Conservation (phyloP, 92 coral and sea anemone species). For the Palythoa heliodiscus region DNA sequence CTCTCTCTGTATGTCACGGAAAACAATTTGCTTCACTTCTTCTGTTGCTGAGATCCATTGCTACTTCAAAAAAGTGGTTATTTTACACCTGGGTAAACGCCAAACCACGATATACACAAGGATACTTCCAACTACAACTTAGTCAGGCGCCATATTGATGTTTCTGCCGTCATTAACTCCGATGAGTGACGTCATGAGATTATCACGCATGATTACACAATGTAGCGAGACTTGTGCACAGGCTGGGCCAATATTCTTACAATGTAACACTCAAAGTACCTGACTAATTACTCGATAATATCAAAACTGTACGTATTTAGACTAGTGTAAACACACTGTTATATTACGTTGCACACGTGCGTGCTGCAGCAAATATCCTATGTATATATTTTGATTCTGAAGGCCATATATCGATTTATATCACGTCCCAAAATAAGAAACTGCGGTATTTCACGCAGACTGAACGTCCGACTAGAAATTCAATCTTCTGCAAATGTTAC, state of each 20-base stretch:
- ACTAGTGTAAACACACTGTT: neutral
- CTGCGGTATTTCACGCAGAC: too few relatives aligned
- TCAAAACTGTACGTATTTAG: neutral
- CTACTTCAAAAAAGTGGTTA: neutral
- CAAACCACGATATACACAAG: neutral
- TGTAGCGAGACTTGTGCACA: neutral
- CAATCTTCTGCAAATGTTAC: too few relatives aligned
- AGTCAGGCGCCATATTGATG: conserved; percentile 31
- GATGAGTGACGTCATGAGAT: conserved; percentile 40
- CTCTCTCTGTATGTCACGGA: neutral
- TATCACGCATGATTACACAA: conserved; percentile 23
- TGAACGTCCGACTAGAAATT: too few relatives aligned
- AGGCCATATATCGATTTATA: too few relatives aligned
- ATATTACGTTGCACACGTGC: neutral
- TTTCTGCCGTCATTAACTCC: conserved; percentile 35
- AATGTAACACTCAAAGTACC: neutral
- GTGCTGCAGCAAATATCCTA: neutral
- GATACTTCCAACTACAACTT: neutral
- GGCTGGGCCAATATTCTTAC: neutral
- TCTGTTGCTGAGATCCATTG: neutral
- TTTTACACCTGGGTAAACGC: neutral
- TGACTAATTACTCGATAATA: neutral
- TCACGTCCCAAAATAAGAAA: too few relatives aligned
- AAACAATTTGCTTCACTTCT: neutral
- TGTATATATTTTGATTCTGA: neutral